Evolutionary conservation across 2,888 invertebrate species (phyloP).

Genomic region (Megamerina dolium): DNA sequence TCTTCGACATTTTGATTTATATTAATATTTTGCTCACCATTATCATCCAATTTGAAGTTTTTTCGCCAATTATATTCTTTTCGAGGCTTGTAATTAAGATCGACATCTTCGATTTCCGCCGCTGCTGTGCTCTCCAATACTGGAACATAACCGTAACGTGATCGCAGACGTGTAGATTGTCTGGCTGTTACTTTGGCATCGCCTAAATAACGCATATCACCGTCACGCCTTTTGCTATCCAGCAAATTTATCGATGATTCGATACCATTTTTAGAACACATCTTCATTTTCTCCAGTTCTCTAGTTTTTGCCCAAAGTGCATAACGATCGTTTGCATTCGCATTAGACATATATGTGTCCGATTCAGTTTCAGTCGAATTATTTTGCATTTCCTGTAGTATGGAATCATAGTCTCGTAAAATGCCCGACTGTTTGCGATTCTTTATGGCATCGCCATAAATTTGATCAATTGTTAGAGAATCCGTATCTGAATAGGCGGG

Average conservation of each 20-base stretch:
- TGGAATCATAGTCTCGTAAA: constrained; percentile 41
- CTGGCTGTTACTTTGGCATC: constrained; percentile 37
- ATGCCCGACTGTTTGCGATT: constrained; percentile 46
- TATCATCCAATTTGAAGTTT: constrained; percentile 44
- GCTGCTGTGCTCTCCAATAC: constrained; percentile 29
- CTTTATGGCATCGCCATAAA: constrained; percentile 44
- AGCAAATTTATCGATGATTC: constrained; percentile 30
- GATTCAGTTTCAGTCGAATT: constrained; percentile 19
- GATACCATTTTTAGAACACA: constrained; percentile 11
- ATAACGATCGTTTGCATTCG: constrained; percentile 32
- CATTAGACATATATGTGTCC: constrained; percentile 14
- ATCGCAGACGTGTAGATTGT: constrained; percentile 39
- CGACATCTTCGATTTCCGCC: constrained; percentile 35
- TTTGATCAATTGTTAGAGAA: constrained; percentile 43
- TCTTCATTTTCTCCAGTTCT: constrained; percentile 20
- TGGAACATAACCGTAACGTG: constrained; percentile 43
- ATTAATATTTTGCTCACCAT: background rate
- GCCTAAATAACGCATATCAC: constrained; percentile 40
- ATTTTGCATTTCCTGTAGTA: constrained; percentile 34
- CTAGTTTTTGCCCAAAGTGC: constrained; percentile 35
- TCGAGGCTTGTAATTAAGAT: constrained; percentile 43
- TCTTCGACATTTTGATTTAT: constrained; percentile 10
- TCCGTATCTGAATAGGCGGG: constrained; percentile 29
- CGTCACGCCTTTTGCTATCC: constrained; percentile 34
- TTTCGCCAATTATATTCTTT: constrained; percentile 48